Base-by-base conservation (phyloP, 2,888 invertebrate species). In the Sinelater perroti region DNA sequence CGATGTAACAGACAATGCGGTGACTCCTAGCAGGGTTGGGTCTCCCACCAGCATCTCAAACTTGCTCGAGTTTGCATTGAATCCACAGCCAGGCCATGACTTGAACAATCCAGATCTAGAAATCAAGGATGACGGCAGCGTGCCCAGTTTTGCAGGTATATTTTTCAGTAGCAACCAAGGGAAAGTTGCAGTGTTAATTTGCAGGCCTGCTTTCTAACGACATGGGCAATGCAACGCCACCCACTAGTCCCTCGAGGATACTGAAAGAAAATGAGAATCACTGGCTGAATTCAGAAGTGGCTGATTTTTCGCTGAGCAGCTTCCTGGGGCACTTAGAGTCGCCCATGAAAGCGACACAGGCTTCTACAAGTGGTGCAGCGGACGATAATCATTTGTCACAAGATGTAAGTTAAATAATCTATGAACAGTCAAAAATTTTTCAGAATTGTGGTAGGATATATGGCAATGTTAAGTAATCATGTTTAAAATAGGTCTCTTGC, bases 221-320 rank as follows among this genome's bases (percentile, higher is more conserved):
- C 30, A 61, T 54, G 11, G 33, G 54, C 5, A 61, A 46, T 55
- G 38, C 64, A 28, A 71, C 74, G 16, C 73, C 78, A 47, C 76
- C 81, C 6, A 71, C 80, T 1, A 88, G 88, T 14, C 89, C 89
- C 8, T 86, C 87, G 46, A 81, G 86, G 33, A 79, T 89, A 67
- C 78, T 89, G 56, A 85, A 86, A 60, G 87, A 88, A 66, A 82
- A 84, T 40, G 88, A 87, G 67, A 83, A 84, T 63, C 83, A 85
- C 51, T 91, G 91, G 91, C 80, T 90, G 24, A 88, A 85, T 69
- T 85, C 87, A 44, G 88, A 91, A 73, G 90, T 89, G 38, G 88
- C 87, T 51, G 94, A 95, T 78, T 91, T 93, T 79, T 94, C 93
- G 3, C 81, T 95, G 45, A 92, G 91, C 76, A 92, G 91, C 77